These are phyloP conservation scores for Microctenopoma lineatum DNA, from an alignment of 2,797 vertebrate species.

Conservation along the genomic window DNA sequence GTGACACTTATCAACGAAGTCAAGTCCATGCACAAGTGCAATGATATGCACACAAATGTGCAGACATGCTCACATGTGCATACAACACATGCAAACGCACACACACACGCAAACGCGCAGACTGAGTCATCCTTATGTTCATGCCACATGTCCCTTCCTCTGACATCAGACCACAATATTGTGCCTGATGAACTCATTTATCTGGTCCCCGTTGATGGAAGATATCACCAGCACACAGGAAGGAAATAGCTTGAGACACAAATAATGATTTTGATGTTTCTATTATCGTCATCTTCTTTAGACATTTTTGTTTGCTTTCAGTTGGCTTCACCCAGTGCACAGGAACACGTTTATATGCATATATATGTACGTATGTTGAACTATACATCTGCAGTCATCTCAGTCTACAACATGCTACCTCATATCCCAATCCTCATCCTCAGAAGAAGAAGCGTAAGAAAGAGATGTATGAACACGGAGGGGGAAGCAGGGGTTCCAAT, in stretches of 20 bases:
- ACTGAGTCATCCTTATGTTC: constrained; percentile 44
- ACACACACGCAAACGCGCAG: constrained; percentile 2
- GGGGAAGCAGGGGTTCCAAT: constrained; percentile 3
- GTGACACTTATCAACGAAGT: constrained; percentile 59
- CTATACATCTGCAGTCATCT: not conserved
- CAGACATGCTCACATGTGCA: constrained; percentile 1
- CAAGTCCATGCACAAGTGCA: constrained; percentile 40
- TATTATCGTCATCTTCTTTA: constrained; percentile 10
- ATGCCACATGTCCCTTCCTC: constrained; percentile 30
- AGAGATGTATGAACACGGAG: constrained; percentile 21
- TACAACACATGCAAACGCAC: constrained; percentile 5
- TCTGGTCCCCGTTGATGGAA: constrained; percentile 16
- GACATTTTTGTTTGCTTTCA: constrained; percentile 19
- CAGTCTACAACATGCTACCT: constrained; percentile 21
- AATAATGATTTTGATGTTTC: not conserved
- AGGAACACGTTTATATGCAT: constrained; percentile 4
- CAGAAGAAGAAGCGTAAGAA: constrained; percentile 19
- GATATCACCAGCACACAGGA: constrained; percentile 21
- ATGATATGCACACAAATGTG: constrained; percentile 27
- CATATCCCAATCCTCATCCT: constrained; percentile 17
- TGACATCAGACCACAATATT: constrained; percentile 33
- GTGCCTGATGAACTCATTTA: constrained; percentile 33
- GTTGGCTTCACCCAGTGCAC: constrained; percentile 3
- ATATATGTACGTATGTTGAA: too few relatives aligned
- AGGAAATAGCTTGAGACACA: constrained; percentile 3